Base-by-base conservation (phyloP, 2,888 invertebrate species). In the Ganaspis brasiliensis region DNA sequence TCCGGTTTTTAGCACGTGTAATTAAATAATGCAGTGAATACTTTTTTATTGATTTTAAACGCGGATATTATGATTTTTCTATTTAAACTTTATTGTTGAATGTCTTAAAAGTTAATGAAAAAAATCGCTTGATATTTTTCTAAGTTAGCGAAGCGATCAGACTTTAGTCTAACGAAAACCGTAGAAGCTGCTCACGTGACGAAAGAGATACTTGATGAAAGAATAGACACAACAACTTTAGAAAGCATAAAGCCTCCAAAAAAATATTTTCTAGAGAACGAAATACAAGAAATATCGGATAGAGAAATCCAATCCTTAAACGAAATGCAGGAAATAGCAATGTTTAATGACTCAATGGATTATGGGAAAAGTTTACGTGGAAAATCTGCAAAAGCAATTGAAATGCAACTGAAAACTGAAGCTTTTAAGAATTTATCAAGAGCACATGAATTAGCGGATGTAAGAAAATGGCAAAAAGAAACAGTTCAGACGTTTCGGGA, bases 341-440 rank as follows among this genome's bases (percentile, higher is more conserved):
- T 88, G 31, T 82, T 89, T 0, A 84, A 85, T 52, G 87, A 89
- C 19, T 86, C 86, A 0, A 77, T 88, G 9, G 87, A 90, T 10
- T 87, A 87, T 26, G 88, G 87, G 1, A 93, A 93, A 81, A 93
- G 92, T 85, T 90, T 96, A 63, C 93, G 95, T 85, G 96, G 96
- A 71, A 96, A 95, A 92, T 96, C 96, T 2, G 96, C 96, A 6
- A 94, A 93, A 87, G 94, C 94, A 61, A 97, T 97, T 79, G 95
- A 91, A 80, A 89, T 89, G 72, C 90, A 91, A 19, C 78, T 92
- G n/a, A 88, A 87, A 76, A 84, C 89, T 1, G 90, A 89, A 16
- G 86, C 93, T 45, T 89, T 93, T 73, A 92, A 91, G 81, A 94
- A 94, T 87, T 92, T 95, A 49, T 92, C 92, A 0, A 92, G 92